Percentiles rank a stretch among this genome's conserved stretches.
These are phyloP conservation scores for Lanistes nyassanus DNA, from an alignment of 1,140 invertebrate species.

Conservation along the genomic window DNA sequence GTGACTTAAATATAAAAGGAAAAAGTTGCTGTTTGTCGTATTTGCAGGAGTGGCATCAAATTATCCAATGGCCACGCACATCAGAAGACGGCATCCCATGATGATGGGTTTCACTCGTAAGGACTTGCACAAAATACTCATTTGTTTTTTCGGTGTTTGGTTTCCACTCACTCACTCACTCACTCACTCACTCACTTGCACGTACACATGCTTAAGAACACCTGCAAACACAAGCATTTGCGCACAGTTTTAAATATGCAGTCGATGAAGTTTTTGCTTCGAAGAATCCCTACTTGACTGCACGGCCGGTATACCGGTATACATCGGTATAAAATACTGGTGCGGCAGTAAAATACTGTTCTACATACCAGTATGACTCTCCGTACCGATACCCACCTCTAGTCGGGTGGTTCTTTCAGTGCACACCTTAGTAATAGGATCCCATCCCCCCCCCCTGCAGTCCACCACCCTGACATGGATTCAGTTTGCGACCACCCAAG, in stretches of 20 bases:
- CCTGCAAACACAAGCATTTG: not conserved
- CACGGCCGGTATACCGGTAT: too few relatives aligned
- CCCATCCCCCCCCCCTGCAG: too few relatives aligned
- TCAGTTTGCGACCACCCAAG: not conserved
- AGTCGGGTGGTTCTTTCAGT: not conserved
- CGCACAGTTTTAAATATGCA: not conserved
- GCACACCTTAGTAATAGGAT: too few relatives aligned
- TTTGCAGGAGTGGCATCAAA: too few relatives aligned
- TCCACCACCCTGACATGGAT: not conserved
- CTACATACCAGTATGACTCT: too few relatives aligned
- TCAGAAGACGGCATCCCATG: too few relatives aligned
- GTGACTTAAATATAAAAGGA: not conserved
- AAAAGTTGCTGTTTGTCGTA: not conserved
- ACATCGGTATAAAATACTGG: too few relatives aligned
- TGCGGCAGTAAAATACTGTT: too few relatives aligned
- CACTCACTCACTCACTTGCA: conserved; percentile 1
- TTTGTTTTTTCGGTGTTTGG: not conserved
- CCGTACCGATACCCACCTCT: too few relatives aligned
- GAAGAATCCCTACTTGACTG: too few relatives aligned
- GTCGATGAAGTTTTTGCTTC: too few relatives aligned
- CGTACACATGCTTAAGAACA: not conserved
- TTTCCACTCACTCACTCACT: not conserved
- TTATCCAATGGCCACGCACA: too few relatives aligned
- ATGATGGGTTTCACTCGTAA: not conserved
- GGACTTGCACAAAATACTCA: not conserved